phyloP scores from a whole-genome alignment of 1,140 invertebrate species.

The Heliconius himera region DNA sequence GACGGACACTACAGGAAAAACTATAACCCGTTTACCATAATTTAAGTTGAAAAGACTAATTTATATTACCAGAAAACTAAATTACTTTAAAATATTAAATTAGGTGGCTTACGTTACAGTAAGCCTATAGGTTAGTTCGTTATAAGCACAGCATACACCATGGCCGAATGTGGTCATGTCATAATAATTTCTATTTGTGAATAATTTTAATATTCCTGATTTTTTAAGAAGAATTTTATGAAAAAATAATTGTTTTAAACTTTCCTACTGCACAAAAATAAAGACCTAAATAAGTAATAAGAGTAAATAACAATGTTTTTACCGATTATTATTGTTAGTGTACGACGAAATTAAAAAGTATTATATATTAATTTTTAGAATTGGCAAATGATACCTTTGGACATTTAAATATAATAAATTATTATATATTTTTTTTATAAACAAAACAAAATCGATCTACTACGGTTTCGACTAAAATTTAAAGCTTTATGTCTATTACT shows the following conservation, averaged over 20 bases:
- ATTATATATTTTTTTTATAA: background rate
- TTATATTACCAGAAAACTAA: constrained; percentile 20
- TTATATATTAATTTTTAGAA: constrained; percentile 5
- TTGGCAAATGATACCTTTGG: background rate
- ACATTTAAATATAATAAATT: background rate
- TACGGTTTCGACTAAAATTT: background rate
- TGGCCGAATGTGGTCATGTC: background rate
- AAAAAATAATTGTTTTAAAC: too few relatives aligned
- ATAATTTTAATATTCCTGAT: background rate
- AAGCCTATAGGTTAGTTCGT: constrained; percentile 3
- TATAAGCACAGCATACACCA: background rate
- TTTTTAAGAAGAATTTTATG: too few relatives aligned
- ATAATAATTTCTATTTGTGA: background rate
- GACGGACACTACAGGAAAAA: constrained; percentile 88
- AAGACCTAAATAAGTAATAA: too few relatives aligned
- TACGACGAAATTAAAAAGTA: constrained; percentile 12
- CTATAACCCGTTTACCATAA: constrained; percentile 79
- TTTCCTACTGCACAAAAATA: background rate
- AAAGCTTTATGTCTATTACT: background rate
- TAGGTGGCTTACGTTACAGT: constrained; percentile 4
- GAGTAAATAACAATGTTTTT: background rate
- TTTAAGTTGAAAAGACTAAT: constrained; percentile 25
- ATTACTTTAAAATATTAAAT: background rate
- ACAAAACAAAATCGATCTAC: background rate
- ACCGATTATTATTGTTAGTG: constrained; percentile 33